Evolutionary conservation across 2,888 invertebrate species (phyloP), one percentile per base, ranked within the genome.

Genomic region (Dromius quadrimaculatus): DNA sequence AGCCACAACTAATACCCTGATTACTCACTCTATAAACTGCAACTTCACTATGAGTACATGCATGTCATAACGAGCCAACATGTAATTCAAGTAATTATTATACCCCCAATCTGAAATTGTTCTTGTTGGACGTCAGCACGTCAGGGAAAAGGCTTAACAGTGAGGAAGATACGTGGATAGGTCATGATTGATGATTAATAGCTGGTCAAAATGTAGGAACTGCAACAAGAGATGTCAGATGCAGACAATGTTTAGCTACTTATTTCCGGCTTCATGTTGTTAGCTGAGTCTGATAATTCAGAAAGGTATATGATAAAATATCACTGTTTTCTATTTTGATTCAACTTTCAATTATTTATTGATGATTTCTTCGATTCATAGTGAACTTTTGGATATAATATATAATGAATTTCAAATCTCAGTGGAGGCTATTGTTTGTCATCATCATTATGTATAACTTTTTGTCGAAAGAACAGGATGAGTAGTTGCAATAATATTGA

Each of bases 101-200:
- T 20, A 47, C 47, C 47, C 23, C 47, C 19, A 45, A 47, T 47
- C 47, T 20, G 23, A 22, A 45, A 47, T 47, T 20, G 23, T 22
- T 11, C 47, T 20, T 19, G 11, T n/a, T 13, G 20, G 20, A n/a
- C 11, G 20, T 11, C 47, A 9, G 47, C n/a, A n/a, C n/a, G n/a
- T 22, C 22, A 19, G 11, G 19, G 6, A 9, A 47, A 11, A n/a
- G n/a, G 22, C 45, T 19, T 19, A n/a, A 19, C 38, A 11, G 45
- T 45, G 47, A 47, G 47, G 20, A 20, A 23, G 11, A 23, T 20
- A 45, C 45, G 41, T 15, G 20, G 45, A 22, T 47, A 22, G 22
- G 23, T 47, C n/a, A 23, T 47, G 47, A 47, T 47, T 47, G 47
- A 47, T 47, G 47, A 47, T 47, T 47, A 47, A 47, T 47, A 47